Evolutionary conservation across 2,113 vertebrate species (phyloP).

Genomic region (Chlamydotis undulata): DNA sequence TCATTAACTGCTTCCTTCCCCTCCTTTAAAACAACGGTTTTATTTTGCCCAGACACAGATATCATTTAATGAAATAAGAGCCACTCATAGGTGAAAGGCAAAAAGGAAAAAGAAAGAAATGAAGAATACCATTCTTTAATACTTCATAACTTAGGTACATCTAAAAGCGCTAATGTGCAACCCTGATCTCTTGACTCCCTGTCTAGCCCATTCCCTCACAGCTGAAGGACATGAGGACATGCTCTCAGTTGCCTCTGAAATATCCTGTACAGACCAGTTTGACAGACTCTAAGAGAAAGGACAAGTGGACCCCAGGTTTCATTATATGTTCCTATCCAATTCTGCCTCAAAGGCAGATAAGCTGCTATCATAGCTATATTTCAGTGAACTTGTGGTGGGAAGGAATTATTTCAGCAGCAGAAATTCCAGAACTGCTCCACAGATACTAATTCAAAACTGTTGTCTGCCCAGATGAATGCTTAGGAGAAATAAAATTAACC

Average conservation of each 20-base stretch:
- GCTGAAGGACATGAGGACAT: fast-evolving
- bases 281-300: not conserved
- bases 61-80: not conserved
- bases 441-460: not conserved
- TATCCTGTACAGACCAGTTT: not conserved
- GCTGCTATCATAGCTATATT: not conserved
- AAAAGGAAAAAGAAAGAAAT: not conserved
- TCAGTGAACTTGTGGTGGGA: not conserved
- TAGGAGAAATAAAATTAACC: conserved; percentile 18
- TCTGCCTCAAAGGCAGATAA: not conserved
- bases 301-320: not conserved
- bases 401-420: not conserved
- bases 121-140: not conserved
- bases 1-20: not conserved
- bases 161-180: not conserved
- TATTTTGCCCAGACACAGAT: not conserved
- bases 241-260: not conserved
- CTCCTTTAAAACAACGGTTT: not conserved
- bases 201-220: not conserved
- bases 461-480: not conserved
- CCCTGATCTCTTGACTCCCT: not conserved
- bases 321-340: not conserved
- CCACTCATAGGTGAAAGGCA: not conserved
- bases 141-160: not conserved
- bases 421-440: not conserved